phyloP scores from a whole-genome alignment of 2,888 invertebrate genomes.

The Sericinus montela region DNA sequence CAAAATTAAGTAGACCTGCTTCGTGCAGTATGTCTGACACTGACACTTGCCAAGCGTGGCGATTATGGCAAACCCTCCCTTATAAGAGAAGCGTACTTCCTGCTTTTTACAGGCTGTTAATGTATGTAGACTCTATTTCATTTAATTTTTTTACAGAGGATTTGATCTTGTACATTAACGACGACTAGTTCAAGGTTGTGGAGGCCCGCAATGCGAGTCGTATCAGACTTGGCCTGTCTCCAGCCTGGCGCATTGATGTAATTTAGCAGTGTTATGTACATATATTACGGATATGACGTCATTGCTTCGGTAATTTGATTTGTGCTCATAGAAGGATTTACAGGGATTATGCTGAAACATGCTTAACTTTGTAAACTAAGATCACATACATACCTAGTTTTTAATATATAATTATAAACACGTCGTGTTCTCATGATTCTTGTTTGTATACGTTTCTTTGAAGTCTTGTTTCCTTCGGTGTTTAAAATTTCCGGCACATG shows the following conservation, averaged over 20 bases:
- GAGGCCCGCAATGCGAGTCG: slow-evolving; percentile 56
- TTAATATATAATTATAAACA: no score
- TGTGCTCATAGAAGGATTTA: no score
- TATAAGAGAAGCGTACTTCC: no score
- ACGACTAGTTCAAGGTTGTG: slow-evolving; percentile 60
- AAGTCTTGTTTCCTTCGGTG: slow-evolving; percentile 13
- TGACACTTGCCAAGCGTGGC: no score
- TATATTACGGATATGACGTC: neutral
- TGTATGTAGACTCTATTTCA: neutral
- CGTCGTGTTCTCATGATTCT: neutral
- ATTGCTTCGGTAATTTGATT: neutral
- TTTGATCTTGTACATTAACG: slow-evolving; percentile 23
- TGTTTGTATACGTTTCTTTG: slow-evolving; percentile 9
- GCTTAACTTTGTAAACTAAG: no score
- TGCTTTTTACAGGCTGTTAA: no score
- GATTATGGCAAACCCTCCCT: no score
- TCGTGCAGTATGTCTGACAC: no score
- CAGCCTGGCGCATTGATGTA: slow-evolving; percentile 30
- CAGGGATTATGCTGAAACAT: no score
- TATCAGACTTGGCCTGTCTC: slow-evolving; percentile 58
- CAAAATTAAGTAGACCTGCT: no score
- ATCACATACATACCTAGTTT: no score
- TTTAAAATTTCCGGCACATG: slow-evolving; percentile 26
- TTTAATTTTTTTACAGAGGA: slow-evolving; percentile 4
- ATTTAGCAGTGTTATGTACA: neutral